phyloP scores from a whole-genome alignment of 1,140 invertebrate genomes.

The Penaeus indicus region DNA sequence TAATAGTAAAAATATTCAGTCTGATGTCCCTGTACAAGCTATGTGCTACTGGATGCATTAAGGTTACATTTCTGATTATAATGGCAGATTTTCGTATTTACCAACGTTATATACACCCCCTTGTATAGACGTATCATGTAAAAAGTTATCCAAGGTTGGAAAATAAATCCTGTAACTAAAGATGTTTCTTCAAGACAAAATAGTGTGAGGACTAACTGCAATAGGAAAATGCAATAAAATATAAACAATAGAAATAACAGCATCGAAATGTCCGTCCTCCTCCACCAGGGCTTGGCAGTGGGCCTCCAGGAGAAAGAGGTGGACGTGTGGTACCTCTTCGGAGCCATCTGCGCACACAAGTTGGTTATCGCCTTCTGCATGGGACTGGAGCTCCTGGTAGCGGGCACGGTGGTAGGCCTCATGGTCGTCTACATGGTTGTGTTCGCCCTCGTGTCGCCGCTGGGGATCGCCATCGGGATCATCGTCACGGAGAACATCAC shows the following conservation, averaged over 20 bases:
- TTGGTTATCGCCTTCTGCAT: conserved; percentile 78
- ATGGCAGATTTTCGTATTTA: neutral
- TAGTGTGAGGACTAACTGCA: neutral
- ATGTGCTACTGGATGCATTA: no score
- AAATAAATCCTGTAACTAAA: no score
- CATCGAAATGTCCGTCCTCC: neutral
- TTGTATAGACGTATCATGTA: neutral
- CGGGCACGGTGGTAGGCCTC: conserved; percentile 70
- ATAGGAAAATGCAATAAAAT: neutral
- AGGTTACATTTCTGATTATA: no score
- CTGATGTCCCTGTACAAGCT: no score
- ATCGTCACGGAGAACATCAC: conserved; percentile 74
- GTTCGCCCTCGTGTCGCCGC: conserved; percentile 84
- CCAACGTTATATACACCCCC: neutral
- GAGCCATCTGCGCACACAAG: conserved; percentile 76
- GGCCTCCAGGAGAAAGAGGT: conserved; percentile 77
- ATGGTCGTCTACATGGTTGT: conserved; percentile 79
- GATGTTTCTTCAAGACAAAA: no score
- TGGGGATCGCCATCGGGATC: conserved; percentile 78
- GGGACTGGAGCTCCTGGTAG: conserved; percentile 70
- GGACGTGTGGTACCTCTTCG: conserved; percentile 80
- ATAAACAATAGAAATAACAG: neutral
- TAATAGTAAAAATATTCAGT: no score
- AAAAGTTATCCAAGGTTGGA: neutral
- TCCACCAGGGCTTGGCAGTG: conserved; percentile 80